These are phyloP conservation scores for Drosophila sproati DNA, from an alignment of 1,140 invertebrate genomes.

Conservation along the genomic window DNA sequence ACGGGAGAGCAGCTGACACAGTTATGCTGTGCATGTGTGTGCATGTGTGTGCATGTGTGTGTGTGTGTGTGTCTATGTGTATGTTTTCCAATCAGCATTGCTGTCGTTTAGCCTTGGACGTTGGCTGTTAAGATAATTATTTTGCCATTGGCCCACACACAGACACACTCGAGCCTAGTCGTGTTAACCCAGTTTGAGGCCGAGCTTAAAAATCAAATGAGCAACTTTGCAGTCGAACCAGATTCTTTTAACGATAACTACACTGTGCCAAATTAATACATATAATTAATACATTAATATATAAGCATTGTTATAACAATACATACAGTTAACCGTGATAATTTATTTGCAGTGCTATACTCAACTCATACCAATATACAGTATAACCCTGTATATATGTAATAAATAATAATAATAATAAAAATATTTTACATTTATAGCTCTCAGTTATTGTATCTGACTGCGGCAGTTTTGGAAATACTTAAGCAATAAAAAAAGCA, in stretches of 20 bases:
- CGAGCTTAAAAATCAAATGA: slow-evolving; percentile 28
- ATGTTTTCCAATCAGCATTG: slow-evolving; percentile 31
- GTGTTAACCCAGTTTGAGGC: slow-evolving; percentile 24
- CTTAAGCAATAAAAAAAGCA: slow-evolving; percentile 5
- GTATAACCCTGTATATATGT: no score
- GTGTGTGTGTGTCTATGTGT: neutral
- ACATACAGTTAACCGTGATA: no score
- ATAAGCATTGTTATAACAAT: no score
- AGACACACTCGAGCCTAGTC: neutral
- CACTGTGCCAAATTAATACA: neutral
- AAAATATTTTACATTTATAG: no score
- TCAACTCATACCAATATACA: no score
- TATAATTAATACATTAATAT: no score
- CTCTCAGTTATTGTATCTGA: neutral
- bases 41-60: slow-evolving; percentile 9
- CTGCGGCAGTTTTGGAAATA: neutral
- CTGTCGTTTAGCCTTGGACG: slow-evolving; percentile 27
- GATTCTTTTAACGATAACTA: neutral
- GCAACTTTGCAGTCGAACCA: neutral
- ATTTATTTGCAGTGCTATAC: no score
- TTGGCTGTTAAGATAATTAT: slow-evolving; percentile 40
- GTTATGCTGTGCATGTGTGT: neutral
- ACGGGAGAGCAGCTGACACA: slow-evolving; percentile 25
- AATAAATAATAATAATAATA: no score
- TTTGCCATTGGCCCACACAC: slow-evolving; percentile 43